Evolutionary conservation across 2,888 invertebrate species (phyloP), one percentile per base, ranked within the genome.

Genomic region (Panzeria rudis): DNA sequence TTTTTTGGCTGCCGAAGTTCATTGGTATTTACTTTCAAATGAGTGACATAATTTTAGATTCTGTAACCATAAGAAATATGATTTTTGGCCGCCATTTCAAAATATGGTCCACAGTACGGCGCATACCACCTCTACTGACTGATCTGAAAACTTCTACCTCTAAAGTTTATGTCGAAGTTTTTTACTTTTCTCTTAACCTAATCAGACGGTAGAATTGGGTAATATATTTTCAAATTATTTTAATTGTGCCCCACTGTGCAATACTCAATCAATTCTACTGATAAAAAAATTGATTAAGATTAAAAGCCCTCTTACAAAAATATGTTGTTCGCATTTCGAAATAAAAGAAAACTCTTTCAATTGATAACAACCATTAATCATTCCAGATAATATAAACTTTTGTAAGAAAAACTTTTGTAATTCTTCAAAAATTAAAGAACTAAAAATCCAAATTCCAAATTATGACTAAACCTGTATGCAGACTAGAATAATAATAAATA

Each of bases 401-500:
- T 50, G 50, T 61, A 81, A 73, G 62, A 61, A 29, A 72, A 78
- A 47, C 13, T 62, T 23, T 20, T 41, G n/a, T n/a, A 62, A 25
- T 41, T 62, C 23, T 15, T 41, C 13, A 4, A 32, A 20, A 56
- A 47, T 35, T 38, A 47, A 38, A 35, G 61, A 35, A 61, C 20
- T 15, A 38, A 61, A 61, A 11, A 35, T 59, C 17, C 32, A 61
- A 7, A 38, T 61, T 52, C 61, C 47, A 59, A 73, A 59, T 25
- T 29, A 66, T 83, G 77, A 72, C 47, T 73, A 79, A 71, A 64
- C 17, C 17, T 25, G 44, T 17, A 15, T 2, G 23, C 25, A 41
- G 38, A 50, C 38, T 17, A 32, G n/a, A n/a, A n/a, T 29, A 29
- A 2, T 54, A 38, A 76, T 32, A 13, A 47, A 68, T 8, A 41